A percentile compares a stretch with the other conserved stretches of the same genome.
These are phyloP conservation scores for Gorsachius magnificus DNA, from an alignment of 2,797 vertebrate genomes.

Conservation along the genomic window DNA sequence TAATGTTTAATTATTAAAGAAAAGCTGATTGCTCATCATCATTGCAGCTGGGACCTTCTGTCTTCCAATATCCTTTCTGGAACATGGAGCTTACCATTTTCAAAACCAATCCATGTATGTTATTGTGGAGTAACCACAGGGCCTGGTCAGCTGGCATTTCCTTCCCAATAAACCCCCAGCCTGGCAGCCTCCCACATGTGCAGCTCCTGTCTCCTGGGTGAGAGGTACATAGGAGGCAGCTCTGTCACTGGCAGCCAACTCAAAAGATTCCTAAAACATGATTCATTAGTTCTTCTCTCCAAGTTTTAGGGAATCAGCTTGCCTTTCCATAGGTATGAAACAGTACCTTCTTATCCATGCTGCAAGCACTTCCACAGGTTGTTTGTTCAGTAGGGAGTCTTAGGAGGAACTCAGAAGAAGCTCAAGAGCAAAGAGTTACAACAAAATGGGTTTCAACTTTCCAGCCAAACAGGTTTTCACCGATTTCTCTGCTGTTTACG, in stretches of 20 bases:
- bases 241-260: not conserved
- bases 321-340: not conserved
- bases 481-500: not conserved
- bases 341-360: not conserved
- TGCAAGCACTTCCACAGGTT: not conserved
- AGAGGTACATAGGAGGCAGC: not conserved
- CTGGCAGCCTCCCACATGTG: not conserved
- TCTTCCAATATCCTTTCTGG: not conserved
- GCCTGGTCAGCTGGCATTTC: not conserved
- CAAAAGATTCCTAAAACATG: not conserved
- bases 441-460: not conserved
- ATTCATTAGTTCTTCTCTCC: not conserved
- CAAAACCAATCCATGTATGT: accelerated
- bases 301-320: not conserved
- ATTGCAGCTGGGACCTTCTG: not conserved
- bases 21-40: not conserved
- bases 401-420: not conserved
- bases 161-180: not conserved
- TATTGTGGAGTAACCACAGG: not conserved
- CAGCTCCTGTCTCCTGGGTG: not conserved
- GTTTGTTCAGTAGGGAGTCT: not conserved
- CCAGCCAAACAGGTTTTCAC: not conserved
- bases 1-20: not conserved
- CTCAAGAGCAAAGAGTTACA: not conserved
- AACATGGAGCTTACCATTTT: not conserved